Percentiles rank a stretch among this genome's conserved stretches.
Evolutionary conservation across 2,888 invertebrate species (phyloP).

Genomic region (Tromatobia lineatoria): DNA sequence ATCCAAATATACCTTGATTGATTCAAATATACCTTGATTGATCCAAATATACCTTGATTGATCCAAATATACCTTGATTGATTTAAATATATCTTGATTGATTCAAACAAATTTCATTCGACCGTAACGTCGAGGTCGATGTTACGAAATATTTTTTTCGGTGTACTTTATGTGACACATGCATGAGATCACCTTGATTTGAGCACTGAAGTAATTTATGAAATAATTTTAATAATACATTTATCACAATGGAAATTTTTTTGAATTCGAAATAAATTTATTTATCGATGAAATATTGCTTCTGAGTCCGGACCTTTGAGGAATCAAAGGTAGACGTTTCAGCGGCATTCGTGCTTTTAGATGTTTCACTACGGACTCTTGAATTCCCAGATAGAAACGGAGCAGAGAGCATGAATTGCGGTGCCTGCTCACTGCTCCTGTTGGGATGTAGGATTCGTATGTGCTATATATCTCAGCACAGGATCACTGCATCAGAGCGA

Average conservation of each 20-base stretch:
- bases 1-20: too few species aligned
- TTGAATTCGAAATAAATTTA: neutral
- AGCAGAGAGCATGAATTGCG: slow-evolving; percentile 57
- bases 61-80: too few species aligned
- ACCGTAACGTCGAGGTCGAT: too few species aligned
- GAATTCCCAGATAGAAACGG: slow-evolving; percentile 57
- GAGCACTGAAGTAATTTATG: neutral
- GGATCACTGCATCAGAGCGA: slow-evolving; percentile 62
- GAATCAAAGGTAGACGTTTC: slow-evolving; percentile 48
- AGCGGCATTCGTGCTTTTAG: slow-evolving; percentile 42
- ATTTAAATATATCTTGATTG: too few species aligned
- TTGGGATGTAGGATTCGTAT: slow-evolving; percentile 56
- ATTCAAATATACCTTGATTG: too few species aligned
- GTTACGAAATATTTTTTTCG: too few species aligned
- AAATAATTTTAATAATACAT: neutral
- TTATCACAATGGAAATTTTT: neutral
- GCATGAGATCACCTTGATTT: too few species aligned
- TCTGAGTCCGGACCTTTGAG: slow-evolving; percentile 30
- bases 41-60: too few species aligned
- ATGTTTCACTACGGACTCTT: slow-evolving; percentile 45
- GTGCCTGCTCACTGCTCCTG: slow-evolving; percentile 55
- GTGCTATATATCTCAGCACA: slow-evolving; percentile 58
- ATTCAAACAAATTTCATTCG: too few species aligned
- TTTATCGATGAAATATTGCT: slow-evolving; percentile 5
- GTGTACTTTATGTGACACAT: too few species aligned